These are phyloP conservation scores for Mastigias papua DNA, from an alignment of 30 jellyfish, hydroid and myxozoan genomes.

Conservation along the genomic window DNA sequence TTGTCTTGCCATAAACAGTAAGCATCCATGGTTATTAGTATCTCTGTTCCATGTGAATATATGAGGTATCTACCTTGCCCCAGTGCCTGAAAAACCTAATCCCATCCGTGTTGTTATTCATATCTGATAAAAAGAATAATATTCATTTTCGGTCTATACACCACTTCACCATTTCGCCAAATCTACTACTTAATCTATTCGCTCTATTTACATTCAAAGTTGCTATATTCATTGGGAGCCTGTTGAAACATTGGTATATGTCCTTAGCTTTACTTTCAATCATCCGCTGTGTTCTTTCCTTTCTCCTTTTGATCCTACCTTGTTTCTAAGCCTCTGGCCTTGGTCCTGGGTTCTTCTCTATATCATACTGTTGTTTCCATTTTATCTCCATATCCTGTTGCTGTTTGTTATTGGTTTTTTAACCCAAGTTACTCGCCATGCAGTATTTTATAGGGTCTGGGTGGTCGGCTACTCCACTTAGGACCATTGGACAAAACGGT, in stretches of 20 bases:
- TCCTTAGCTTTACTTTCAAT: not conserved
- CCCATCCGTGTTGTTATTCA: not conserved
- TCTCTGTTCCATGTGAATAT: not conserved
- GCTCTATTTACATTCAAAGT: conserved; percentile 8
- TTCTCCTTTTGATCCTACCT: conserved; percentile 3
- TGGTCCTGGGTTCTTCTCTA: conserved; percentile 4
- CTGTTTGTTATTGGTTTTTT: not conserved
- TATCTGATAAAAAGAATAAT: not conserved
- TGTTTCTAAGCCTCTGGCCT: not conserved
- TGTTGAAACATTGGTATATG: too few relatives aligned
- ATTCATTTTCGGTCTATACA: not conserved
- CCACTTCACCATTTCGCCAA: conserved; percentile 7
- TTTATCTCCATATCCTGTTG: not conserved
- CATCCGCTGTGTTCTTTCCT: not conserved
- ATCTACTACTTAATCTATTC: not conserved
- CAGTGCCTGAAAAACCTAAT: conserved; percentile 1
- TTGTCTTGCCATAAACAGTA: not conserved
- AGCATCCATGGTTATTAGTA: not conserved
- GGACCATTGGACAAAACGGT: not conserved
- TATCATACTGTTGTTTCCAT: conserved; percentile 3
- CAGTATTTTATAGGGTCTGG: not conserved
- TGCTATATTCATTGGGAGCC: not conserved
- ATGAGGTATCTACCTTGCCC: conserved; percentile 8
- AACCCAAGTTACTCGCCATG: conserved; percentile 6
- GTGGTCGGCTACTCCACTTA: conserved; percentile 15